Conservation (phyloP, 53 echinoderm and acorn worm species). For the Hippasteria phrygiana region DNA sequence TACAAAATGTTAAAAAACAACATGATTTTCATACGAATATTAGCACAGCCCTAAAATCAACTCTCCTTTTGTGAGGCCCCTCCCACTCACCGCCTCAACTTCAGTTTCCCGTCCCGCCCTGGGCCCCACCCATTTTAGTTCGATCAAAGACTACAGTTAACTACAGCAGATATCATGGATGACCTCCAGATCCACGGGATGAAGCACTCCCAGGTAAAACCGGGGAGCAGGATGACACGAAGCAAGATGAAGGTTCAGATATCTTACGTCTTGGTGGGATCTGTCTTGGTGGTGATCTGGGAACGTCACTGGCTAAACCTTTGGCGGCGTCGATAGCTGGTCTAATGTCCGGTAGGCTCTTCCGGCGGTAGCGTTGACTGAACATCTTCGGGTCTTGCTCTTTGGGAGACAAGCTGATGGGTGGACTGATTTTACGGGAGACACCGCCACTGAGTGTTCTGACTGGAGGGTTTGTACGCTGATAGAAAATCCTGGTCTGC, state of each 20-base stretch:
- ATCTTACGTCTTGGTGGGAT: conserved; percentile 40
- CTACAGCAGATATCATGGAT: no score
- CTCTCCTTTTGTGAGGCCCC: no score
- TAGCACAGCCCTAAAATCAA: no score
- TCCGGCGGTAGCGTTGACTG: conserved; percentile 10
- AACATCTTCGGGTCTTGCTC: not conserved
- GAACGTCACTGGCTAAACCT: not conserved
- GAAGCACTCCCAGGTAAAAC: no score
- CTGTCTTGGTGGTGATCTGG: not conserved
- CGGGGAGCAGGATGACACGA: not conserved
- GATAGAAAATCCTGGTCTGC: not conserved
- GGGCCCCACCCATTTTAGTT: no score
- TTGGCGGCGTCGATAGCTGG: not conserved
- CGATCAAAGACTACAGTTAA: no score
- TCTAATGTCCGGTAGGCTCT: conserved; percentile 41
- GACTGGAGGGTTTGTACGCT: not conserved
- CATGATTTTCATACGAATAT: no score
- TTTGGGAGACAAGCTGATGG: not conserved
- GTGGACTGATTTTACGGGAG: not conserved
- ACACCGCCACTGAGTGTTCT: not conserved
- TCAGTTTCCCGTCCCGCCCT: no score
- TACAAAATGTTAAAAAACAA: no score
- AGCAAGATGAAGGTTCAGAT: conserved; percentile 46
- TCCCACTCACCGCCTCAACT: no score
- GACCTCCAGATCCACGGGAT: no score